A percentile compares a stretch with the other conserved stretches of the same genome.
Conservation (phyloP, 2,797 vertebrate species). For the Cyprinella venusta region DNA sequence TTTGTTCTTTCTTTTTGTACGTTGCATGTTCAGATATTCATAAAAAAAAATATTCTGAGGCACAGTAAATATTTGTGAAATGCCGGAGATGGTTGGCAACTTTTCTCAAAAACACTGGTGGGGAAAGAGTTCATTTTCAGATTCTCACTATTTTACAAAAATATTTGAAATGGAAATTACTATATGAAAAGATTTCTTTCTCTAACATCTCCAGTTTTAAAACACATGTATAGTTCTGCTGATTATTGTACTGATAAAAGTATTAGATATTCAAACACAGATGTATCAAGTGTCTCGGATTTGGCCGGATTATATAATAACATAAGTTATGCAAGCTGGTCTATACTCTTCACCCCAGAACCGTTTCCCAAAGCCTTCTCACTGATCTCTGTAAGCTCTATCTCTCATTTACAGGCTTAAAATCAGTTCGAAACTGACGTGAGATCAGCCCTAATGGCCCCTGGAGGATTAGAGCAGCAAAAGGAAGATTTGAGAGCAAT, state of each 20-base stretch:
- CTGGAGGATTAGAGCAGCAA: conserved; percentile 63
- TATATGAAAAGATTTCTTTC: too few species aligned
- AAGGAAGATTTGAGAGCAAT: conserved; percentile 59
- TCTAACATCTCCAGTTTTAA: background rate
- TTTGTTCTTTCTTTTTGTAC: background rate
- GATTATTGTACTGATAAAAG: too few species aligned
- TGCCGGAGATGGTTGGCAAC: too few species aligned
- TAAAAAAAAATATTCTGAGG: background rate
- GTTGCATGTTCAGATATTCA: background rate
- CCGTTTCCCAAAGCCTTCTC: conserved; percentile 35
- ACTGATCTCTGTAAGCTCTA: conserved; percentile 56
- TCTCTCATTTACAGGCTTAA: conserved; percentile 62
- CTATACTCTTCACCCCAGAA: conserved; percentile 15
- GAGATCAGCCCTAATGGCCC: conserved; percentile 27
- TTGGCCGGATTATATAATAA: conserved; percentile 18
- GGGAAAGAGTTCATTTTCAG: background rate
- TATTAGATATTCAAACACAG: conserved; percentile 17
- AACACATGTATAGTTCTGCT: background rate
- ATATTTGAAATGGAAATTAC: background rate
- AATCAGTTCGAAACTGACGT: conserved; percentile 70
- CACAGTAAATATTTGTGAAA: background rate
- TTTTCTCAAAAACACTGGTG: background rate
- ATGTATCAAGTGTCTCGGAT: background rate
- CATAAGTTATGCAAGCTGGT: conserved; percentile 4
- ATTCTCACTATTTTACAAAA: background rate